Conservation (phyloP, 2,797 vertebrate genomes). For the Dendrocincla tyrannina region DNA sequence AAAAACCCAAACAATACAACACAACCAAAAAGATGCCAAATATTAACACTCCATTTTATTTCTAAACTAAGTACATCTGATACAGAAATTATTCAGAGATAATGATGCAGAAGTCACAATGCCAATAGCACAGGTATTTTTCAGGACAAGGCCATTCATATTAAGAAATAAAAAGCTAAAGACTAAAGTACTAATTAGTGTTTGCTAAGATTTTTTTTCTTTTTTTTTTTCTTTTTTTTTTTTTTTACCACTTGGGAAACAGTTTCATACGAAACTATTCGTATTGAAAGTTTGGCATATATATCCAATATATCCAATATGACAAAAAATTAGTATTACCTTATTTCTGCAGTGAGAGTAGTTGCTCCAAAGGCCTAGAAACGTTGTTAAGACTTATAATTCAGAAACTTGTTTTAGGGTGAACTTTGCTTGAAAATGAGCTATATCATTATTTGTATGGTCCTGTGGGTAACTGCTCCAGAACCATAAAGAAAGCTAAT, state of each 20-base stretch:
- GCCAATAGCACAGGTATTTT: background rate
- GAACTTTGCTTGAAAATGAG: background rate
- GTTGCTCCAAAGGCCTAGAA: background rate
- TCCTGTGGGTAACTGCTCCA: background rate
- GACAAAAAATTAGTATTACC: background rate
- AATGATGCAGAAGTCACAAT: background rate
- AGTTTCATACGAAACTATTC: background rate
- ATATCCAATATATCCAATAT: background rate
- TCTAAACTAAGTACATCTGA: background rate
- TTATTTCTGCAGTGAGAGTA: background rate
- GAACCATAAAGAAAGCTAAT: background rate
- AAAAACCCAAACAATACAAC: background rate
- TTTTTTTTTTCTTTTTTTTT: too few relatives aligned
- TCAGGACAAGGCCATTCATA: background rate
- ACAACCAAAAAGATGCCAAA: background rate
- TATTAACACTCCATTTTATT: background rate
- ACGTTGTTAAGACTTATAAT: background rate
- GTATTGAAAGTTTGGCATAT: background rate
- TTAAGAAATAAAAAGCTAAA: background rate
- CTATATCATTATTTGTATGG: background rate
- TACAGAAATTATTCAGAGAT: background rate
- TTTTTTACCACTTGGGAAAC: background rate
- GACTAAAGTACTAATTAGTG: background rate
- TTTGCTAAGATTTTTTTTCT: accelerated
- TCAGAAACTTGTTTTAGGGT: background rate